phyloP scores from a whole-genome alignment of 2,797 vertebrate genomes.

The Gallinago solitaria region DNA sequence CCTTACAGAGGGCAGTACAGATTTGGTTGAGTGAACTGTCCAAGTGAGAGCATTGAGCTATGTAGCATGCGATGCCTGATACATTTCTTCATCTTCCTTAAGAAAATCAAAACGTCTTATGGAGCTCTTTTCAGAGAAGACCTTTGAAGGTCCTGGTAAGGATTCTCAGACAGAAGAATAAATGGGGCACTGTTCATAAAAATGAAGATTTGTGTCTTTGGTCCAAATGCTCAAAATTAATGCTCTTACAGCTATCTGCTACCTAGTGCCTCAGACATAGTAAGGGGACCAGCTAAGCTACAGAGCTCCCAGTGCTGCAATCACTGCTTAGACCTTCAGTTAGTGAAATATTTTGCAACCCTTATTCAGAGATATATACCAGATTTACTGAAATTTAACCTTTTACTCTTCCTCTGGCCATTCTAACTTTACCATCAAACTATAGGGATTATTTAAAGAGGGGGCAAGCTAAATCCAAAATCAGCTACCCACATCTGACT shows the following conservation, averaged over 20 bases:
- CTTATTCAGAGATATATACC: neutral
- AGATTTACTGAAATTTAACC: neutral
- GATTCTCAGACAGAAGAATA: neutral
- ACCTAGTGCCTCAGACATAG: neutral
- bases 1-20: neutral
- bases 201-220: neutral
- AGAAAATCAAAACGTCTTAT: neutral
- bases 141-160: neutral
- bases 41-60: neutral
- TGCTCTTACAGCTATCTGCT: neutral
- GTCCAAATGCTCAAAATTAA: neutral
- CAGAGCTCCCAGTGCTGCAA: neutral
- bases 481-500: neutral
- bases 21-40: neutral
- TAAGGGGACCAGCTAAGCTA: neutral
- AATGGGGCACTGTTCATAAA: neutral
- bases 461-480: neutral
- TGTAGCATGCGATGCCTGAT: accelerated
- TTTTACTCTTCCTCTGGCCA: neutral
- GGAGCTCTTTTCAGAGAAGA: neutral
- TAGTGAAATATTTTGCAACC: neutral
- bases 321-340: neutral
- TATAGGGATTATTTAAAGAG: neutral
- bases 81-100: neutral
- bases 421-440: neutral